Conservation (phyloP, 2,888 invertebrate species). For the Leptopterna dolabrata region DNA sequence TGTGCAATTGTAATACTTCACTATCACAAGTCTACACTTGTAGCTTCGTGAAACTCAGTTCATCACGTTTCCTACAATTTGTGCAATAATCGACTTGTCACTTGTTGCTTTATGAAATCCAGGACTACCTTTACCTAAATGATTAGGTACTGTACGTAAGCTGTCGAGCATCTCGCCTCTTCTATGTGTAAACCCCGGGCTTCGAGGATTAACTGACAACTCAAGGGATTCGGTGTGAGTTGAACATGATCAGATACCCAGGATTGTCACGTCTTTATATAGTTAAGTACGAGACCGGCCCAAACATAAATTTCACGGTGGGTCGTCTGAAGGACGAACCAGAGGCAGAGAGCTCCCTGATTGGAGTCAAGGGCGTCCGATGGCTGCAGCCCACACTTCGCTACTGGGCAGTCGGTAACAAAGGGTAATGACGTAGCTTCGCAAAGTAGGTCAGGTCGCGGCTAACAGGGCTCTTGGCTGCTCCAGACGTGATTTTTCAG, state of each 20-base stretch:
- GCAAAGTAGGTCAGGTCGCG: background rate
- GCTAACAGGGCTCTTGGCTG: background rate
- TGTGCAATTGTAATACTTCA: no score
- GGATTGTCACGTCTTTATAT: background rate
- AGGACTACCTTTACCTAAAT: no score
- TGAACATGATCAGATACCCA: background rate
- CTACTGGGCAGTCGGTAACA: background rate
- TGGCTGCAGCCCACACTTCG: background rate
- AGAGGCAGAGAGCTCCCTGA: background rate
- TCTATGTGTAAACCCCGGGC: no score
- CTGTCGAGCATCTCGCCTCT: no score
- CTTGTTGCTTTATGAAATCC: no score
- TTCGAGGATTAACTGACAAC: no score
- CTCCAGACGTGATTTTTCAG: background rate
- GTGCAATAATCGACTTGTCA: no score
- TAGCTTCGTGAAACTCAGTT: no score
- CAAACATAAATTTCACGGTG: conserved; percentile 13
- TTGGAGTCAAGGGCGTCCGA: conserved; percentile 17
- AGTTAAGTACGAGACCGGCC: background rate
- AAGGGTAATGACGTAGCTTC: background rate
- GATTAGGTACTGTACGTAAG: no score
- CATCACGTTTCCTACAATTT: no score
- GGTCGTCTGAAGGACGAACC: background rate
- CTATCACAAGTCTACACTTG: no score
- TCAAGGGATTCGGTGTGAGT: background rate